A percentile compares a stretch with the other conserved stretches of the same genome.
Conservation (phyloP, 2,113 vertebrate species). For the Tricholaema leucomelas region DNA sequence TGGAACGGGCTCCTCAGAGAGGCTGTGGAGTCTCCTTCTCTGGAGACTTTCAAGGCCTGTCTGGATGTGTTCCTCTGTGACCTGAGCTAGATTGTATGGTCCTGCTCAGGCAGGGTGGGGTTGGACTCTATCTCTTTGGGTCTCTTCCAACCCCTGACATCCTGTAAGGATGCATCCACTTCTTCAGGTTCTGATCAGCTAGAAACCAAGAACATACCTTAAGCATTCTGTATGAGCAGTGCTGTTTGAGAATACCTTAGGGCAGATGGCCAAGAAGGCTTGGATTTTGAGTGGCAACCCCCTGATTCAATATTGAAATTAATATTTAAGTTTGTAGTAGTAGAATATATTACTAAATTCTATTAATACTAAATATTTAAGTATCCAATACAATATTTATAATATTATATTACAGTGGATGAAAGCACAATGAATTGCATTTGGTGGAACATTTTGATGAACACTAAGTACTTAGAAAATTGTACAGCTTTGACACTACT, state of each 20-base stretch:
- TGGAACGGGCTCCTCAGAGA: too few species aligned
- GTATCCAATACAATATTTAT: background rate
- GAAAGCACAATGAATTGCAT: background rate
- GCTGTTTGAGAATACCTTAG: background rate
- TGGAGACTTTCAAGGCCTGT: too few species aligned
- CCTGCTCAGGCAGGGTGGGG: too few species aligned
- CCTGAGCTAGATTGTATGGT: too few species aligned
- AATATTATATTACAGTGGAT: background rate
- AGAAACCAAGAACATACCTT: background rate
- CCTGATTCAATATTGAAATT: background rate
- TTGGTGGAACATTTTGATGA: background rate
- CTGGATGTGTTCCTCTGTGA: too few species aligned
- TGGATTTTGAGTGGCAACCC: background rate
- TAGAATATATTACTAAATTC: background rate
- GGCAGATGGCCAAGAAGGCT: background rate
- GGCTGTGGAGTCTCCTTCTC: too few species aligned
- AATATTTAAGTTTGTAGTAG: background rate
- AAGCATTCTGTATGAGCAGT: background rate
- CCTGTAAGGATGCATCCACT: background rate
- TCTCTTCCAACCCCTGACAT: too few species aligned
- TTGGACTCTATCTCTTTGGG: too few species aligned
- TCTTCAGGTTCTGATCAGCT: background rate
- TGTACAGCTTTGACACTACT: background rate
- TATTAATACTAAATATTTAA: background rate
- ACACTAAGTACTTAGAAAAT: background rate